A percentile compares a stretch with the other conserved stretches of the same genome.
Evolutionary conservation across 1,140 invertebrate species (phyloP).

Genomic region (Tetragnatha versicolor): DNA sequence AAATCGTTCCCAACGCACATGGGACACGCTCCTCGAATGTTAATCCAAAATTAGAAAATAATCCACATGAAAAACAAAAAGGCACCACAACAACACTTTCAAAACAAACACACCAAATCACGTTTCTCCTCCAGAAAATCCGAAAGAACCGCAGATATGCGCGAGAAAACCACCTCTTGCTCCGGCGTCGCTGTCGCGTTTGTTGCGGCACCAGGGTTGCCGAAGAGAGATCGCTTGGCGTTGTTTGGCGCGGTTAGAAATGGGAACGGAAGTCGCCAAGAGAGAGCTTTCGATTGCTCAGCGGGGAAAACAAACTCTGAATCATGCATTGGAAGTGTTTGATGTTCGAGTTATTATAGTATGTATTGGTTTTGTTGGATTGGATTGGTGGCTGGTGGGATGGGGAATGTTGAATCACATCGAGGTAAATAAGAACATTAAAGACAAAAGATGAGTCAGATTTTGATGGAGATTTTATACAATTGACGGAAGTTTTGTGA

Average conservation of each 20-base stretch:
- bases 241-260: too few species aligned
- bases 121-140: neutral
- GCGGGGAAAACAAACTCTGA: constrained; percentile 26
- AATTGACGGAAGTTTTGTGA: too few species aligned
- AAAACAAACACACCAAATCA: neutral
- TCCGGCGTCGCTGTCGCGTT: neutral
- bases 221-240: neutral
- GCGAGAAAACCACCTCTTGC: constrained; percentile 2
- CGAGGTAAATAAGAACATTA: too few species aligned
- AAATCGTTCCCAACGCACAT: too few species aligned
- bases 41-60: constrained; percentile 6
- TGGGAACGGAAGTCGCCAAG: constrained; percentile 22
- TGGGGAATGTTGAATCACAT: too few species aligned
- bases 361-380: too few species aligned
- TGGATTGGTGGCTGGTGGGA: too few species aligned
- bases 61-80: neutral
- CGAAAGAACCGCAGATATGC: neutral
- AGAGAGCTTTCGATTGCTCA: neutral
- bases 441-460: too few species aligned
- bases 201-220: constrained; percentile 13
- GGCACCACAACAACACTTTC: neutral
- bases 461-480: too few species aligned
- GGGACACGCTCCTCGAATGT: neutral
- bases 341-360: too few species aligned
- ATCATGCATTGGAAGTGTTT: too few species aligned